Evolutionary conservation across 2,888 invertebrate genomes (phyloP).

Genomic region (Erebia aethiops): DNA sequence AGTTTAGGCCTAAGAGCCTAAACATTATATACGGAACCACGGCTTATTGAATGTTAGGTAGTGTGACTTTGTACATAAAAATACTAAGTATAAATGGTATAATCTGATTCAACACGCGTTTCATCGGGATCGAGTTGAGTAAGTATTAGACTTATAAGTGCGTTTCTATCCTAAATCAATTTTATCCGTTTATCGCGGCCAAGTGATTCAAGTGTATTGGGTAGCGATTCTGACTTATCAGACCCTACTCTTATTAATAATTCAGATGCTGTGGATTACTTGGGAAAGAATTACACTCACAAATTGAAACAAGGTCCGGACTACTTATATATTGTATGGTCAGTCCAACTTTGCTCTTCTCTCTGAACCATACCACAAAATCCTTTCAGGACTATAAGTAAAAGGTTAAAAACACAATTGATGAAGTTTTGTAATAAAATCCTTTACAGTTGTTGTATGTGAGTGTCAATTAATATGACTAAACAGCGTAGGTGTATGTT

Average conservation of each 20-base stretch:
- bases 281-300: conserved; percentile 33
- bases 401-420: too few relatives aligned
- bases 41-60: too few relatives aligned
- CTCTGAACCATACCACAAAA: neutral
- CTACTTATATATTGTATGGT: conserved; percentile 4
- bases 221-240: conserved; percentile 41
- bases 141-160: neutral
- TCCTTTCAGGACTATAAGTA: too few relatives aligned
- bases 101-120: too few relatives aligned
- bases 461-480: too few relatives aligned
- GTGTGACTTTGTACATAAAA: too few relatives aligned
- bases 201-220: conserved; percentile 44
- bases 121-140: neutral
- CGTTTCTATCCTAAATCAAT: neutral
- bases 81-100: too few relatives aligned
- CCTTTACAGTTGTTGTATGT: too few relatives aligned
- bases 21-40: too few relatives aligned
- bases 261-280: conserved; percentile 35
- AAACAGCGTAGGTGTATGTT: too few relatives aligned
- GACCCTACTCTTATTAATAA: conserved; percentile 45
- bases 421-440: too few relatives aligned
- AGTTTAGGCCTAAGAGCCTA: too few relatives aligned
- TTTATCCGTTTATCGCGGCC: conserved; percentile 41
- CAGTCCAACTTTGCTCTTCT: neutral
- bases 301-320: conserved; percentile 30